phyloP scores from a whole-genome alignment of 2,113 vertebrate species.

The Pelvicachromis taeniatus region DNA sequence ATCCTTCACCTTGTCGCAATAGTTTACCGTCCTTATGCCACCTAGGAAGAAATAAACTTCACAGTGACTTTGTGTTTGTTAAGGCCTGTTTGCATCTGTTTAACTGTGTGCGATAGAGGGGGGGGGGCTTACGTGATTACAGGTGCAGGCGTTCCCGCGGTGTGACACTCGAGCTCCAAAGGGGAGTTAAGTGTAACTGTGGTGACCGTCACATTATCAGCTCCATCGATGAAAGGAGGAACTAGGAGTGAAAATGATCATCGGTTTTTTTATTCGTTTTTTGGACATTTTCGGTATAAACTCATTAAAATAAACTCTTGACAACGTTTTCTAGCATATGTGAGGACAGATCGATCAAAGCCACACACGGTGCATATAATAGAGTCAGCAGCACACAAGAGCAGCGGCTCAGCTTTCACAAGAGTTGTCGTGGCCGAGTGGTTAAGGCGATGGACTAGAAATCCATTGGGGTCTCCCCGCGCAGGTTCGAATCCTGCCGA shows the following conservation, averaged over 20 bases:
- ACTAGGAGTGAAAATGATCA: constrained; percentile 67
- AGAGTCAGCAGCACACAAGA: background rate
- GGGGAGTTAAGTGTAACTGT: constrained; percentile 79
- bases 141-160: constrained; percentile 81
- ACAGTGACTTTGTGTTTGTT: background rate
- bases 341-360: background rate
- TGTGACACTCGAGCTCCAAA: constrained; percentile 86
- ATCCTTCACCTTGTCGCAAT: constrained; percentile 71
- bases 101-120: background rate
- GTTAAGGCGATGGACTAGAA: constrained; percentile 90
- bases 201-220: constrained; percentile 73
- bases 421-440: constrained; percentile 68
- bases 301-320: background rate
- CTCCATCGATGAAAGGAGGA: constrained; percentile 83
- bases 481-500: constrained; percentile 98
- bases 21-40: constrained; percentile 88
- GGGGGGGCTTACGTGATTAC: constrained; percentile 79
- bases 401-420: constrained; percentile 19
- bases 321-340: fast-evolving
- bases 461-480: constrained; percentile 91
- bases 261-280: fast-evolving
- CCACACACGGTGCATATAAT: background rate
- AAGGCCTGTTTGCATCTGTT: background rate
- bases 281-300: background rate
- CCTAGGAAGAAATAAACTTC: constrained; percentile 55